Conservation (phyloP, 2,888 invertebrate genomes). For the Volucella bombylans region DNA sequence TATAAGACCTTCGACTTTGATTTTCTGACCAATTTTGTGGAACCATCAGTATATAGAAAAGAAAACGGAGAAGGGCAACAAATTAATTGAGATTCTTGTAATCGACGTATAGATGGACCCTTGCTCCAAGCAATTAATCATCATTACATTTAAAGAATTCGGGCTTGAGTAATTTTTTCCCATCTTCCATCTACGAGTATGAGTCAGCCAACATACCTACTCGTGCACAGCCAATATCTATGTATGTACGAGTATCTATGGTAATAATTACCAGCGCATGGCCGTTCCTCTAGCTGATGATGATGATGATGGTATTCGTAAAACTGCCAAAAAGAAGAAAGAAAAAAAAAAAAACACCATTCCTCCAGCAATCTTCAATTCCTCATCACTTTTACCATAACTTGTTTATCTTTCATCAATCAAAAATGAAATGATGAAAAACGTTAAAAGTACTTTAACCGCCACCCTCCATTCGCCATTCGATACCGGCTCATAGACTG, state of each 20-base stretch:
- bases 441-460: conserved; percentile 54
- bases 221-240: conserved; percentile 1
- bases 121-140: conserved; percentile 69
- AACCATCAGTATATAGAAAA: background rate
- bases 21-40: conserved; percentile 33
- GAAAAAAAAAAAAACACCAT: conserved; percentile 14
- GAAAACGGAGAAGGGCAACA: conserved; percentile 27
- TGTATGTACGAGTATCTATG: too few species aligned
- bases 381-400: conserved; percentile 56
- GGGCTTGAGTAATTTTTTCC: conserved; percentile 17
- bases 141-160: conserved; percentile 70
- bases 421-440: conserved; percentile 49
- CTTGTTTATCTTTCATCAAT: conserved; percentile 73
- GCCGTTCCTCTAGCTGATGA: conserved; percentile 14
- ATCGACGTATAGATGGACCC: conserved; percentile 63
- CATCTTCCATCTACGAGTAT: conserved; percentile 18
- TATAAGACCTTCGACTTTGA: conserved; percentile 51
- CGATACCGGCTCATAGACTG: conserved; percentile 34
- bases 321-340: conserved; percentile 23
- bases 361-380: conserved; percentile 36
- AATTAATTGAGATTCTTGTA: conserved; percentile 68
- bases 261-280: background rate
- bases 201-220: conserved; percentile 12
- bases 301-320: conserved; percentile 60
- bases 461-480: conserved; percentile 19